These are phyloP conservation scores for Aproaerema taeniolella DNA, from an alignment of 2,888 invertebrate species.

Conservation along the genomic window DNA sequence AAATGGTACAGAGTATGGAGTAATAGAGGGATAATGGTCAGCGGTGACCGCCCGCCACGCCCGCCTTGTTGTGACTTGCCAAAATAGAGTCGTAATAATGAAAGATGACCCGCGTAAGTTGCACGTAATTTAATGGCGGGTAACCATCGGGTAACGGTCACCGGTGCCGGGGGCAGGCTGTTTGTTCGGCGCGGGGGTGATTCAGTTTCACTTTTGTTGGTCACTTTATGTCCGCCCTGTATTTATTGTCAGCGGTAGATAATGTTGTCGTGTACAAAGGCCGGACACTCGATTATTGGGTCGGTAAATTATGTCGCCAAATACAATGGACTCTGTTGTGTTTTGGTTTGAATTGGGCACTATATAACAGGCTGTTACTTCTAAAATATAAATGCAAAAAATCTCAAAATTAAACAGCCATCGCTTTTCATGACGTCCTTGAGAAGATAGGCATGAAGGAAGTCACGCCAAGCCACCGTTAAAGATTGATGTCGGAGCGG, in stretches of 20 bases:
- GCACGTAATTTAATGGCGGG: conserved; percentile 60
- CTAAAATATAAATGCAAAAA: background rate
- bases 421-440: background rate
- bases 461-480: conserved; percentile 36
- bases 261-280: conserved; percentile 17
- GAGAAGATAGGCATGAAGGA: background rate
- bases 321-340: too few relatives aligned
- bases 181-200: conserved; percentile 58
- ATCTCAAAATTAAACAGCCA: background rate
- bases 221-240: conserved; percentile 51
- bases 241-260: conserved; percentile 49
- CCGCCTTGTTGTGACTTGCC: conserved; percentile 70
- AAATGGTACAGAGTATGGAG: conserved; percentile 39
- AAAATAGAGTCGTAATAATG: conserved; percentile 74
- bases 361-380: background rate
- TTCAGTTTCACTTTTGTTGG: conserved; percentile 67
- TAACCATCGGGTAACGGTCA: conserved; percentile 51
- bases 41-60: conserved; percentile 55
- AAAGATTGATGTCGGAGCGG: conserved; percentile 63
- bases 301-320: conserved; percentile 7
- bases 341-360: conserved; percentile 9
- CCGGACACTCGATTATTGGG: conserved; percentile 11
- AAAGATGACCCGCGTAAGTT: conserved; percentile 68
- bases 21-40: conserved; percentile 59
- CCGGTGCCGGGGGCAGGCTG: too few relatives aligned